Evolutionary conservation across 2,888 invertebrate genomes (phyloP), one percentile per base, ranked within the genome.

Genomic region (Amphipyra berbera): DNA sequence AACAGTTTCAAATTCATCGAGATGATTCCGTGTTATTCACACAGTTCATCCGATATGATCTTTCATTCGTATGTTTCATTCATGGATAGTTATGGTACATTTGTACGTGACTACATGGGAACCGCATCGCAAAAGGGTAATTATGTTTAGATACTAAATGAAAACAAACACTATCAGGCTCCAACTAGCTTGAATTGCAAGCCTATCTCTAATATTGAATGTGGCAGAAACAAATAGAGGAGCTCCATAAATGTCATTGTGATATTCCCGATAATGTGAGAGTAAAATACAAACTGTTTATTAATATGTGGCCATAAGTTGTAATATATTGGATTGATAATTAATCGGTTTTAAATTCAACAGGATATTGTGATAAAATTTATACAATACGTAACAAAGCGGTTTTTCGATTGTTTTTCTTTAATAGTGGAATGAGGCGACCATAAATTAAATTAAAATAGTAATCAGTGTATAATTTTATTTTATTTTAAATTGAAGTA

Each of bases 201-300:
- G 61, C 67, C 57, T 54, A 70, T 71, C 45, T 65, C 71, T 72
- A 71, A 71, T 67, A 72, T 72, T 67, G 55, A 72, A 72, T 72
- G 58, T 46, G 58, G 47, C 67, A 72, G 54, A 72, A 61, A 72
- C 67, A 67, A 71, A 72, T 72, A 55, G 46, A 14, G 15, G 7
- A 49, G 54, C 52, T 41, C 61, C 55, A 58, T 67, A 55, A 71
- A 60, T 49, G 47, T 65, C 67, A 67, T 61, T 61, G 61, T 67
- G 45, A 52, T 52, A 52, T 59, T 52, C 14, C 42, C 41, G 55
- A 71, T 65, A 61, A 44, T 71, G 47, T 52, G 37, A 40, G 41
- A 33, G 54, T 57, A 66, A 66, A 67, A 66, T 57, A 15, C 3
- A 57, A 58, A 48, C 45, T 55, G 70, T 71, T 71, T 53, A 71